Conservation (phyloP, 2,113 vertebrate species). For the Trichomycterus rosablanca region DNA sequence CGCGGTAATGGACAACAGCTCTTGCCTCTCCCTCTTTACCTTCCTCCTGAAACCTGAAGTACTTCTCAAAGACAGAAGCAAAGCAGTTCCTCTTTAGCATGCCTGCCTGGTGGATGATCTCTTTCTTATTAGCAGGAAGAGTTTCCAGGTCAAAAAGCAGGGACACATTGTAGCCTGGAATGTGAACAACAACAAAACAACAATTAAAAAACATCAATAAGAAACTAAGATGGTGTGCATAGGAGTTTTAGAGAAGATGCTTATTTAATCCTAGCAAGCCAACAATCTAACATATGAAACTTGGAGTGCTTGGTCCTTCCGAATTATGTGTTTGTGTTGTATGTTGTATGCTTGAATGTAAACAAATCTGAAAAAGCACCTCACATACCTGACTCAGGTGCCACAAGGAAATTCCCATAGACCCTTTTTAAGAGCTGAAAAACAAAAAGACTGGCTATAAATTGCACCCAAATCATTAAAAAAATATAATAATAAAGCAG, state of each 20-base stretch:
- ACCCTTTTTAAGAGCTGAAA: conserved; percentile 85
- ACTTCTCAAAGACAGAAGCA: conserved; percentile 90
- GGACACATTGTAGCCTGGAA: conserved; percentile 75
- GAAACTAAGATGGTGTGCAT: neutral
- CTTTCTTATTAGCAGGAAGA: conserved; percentile 81
- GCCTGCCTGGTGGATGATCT: conserved; percentile 85
- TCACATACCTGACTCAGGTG: conserved; percentile 79
- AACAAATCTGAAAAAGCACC: neutral
- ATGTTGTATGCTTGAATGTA: no score
- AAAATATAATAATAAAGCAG: no score
- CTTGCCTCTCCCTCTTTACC: conserved; percentile 77
- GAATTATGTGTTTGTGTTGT: no score
- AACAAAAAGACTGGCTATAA: neutral
- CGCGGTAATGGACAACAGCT: conserved; percentile 79
- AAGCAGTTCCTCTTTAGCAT: conserved; percentile 90
- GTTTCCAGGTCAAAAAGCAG: conserved; percentile 76
- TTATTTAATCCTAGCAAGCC: neutral
- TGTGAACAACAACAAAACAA: conserved; percentile 21
- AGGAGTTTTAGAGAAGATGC: neutral
- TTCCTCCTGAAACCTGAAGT: conserved; percentile 79
- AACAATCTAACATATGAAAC: neutral
- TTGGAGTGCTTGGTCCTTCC: no score
- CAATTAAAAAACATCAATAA: neutral
- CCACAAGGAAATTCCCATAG: conserved; percentile 82
- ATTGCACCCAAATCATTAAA: no score